These are phyloP conservation scores for Hyles lineata DNA, from an alignment of 2,888 invertebrate genomes.

Conservation along the genomic window DNA sequence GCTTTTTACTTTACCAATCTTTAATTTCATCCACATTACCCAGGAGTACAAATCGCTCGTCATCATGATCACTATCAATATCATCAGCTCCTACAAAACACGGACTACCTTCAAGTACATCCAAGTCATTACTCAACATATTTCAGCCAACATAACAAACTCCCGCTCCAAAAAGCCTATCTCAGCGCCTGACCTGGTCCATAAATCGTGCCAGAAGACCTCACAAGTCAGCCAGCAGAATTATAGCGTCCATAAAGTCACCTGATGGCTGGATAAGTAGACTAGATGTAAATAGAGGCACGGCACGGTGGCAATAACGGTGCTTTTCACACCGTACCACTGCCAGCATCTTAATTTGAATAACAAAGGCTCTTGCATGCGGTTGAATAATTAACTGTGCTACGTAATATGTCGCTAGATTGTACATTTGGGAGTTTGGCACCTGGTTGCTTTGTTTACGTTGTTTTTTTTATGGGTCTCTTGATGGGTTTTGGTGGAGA, in stretches of 20 bases:
- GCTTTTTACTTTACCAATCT: too few species aligned
- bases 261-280: slow-evolving; percentile 26
- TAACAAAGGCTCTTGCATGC: slow-evolving; percentile 73
- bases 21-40: too few species aligned
- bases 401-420: slow-evolving; percentile 25
- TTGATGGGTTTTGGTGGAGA: neutral
- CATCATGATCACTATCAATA: too few species aligned
- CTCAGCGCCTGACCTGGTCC: neutral
- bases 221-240: neutral
- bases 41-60: too few species aligned
- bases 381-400: slow-evolving; percentile 67
- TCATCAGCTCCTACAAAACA: too few species aligned
- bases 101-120: too few species aligned
- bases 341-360: slow-evolving; percentile 60
- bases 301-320: slow-evolving; percentile 25
- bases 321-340: slow-evolving; percentile 18
- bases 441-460: slow-evolving; percentile 22
- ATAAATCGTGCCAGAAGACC: slow-evolving; percentile 15
- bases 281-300: slow-evolving; percentile 20
- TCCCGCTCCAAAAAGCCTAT: too few species aligned
- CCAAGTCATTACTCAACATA: too few species aligned
- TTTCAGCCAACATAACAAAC: too few species aligned
- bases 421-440: slow-evolving; percentile 24
- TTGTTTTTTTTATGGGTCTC: slow-evolving; percentile 1
- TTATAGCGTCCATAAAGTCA: slow-evolving; percentile 21